Base-by-base conservation (phyloP, 2,888 invertebrate species). In the Meta bourneti region DNA sequence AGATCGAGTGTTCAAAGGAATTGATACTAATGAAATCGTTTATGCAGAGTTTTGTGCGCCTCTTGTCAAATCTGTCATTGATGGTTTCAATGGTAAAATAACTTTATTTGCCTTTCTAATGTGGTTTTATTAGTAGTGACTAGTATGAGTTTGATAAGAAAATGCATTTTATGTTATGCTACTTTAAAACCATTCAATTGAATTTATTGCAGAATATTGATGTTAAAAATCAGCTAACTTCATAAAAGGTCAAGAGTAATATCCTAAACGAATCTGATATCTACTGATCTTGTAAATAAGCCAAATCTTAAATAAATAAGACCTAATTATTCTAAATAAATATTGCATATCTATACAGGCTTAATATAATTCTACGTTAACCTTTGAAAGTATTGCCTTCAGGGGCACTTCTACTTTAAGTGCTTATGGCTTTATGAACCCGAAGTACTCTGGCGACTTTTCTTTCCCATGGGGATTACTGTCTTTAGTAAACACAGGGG, bases 1-100 rank as follows among this genome's bases (percentile, higher is more conserved):
- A 97, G 97, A 98, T 95, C 96, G 97, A 94, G 97, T 97, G 34
- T 97, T 97, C 94, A 96, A 96, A 93, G 95, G 95, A 91, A 94
- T 95, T 6, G 95, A 95, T 20, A 95, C 95, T 77, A 97, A 97
- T 72, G 94, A 95, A 82, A 95, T 96, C 83, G 96, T 97, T 0
- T 98, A 97, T 94, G 95, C 96, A 93, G 96, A 95, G 89, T 95
- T 97, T 93, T 97, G 97, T 0, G 96, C 96, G 93, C 97, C 97
- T 0, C 97, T 97, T 93, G 96, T 94, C 16, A 87, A 91, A 52
- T 92, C 93, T 78, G 93, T 97, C 0, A 95, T 97, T 16, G 96
- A 96, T 93, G 98, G 98, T 2, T 96, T 97, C 94, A 97, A 98
- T 94, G 93, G 93, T 92, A 84, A 79, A 72, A 75, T 71, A 1